Evolutionary conservation across 1,140 invertebrate species (phyloP).

Genomic region (Centruroides sculpturatus): DNA sequence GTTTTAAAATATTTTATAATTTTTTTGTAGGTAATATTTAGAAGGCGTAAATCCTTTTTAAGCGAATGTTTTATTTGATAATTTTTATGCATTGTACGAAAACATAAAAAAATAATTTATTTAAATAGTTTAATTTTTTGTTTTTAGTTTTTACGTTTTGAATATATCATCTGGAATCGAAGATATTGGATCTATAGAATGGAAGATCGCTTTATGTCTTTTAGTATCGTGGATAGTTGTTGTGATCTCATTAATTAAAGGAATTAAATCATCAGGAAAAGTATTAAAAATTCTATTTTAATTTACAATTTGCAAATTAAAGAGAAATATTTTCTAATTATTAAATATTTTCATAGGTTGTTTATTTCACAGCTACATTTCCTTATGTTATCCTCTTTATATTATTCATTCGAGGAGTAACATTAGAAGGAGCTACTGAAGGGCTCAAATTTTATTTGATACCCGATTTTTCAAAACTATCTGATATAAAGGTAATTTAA

Average conservation of each 20-base stretch:
- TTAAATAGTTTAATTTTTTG: no score
- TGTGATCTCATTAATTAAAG: conserved; percentile 39
- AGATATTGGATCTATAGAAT: conserved; percentile 47
- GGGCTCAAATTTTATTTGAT: conserved; percentile 42
- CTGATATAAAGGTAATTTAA: conserved; percentile 25
- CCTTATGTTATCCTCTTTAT: conserved; percentile 48
- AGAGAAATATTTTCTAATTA: conserved; percentile 37
- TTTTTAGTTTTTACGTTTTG: conserved; percentile 27
- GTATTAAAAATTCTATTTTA: conserved; percentile 24
- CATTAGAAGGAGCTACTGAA: conserved; percentile 39
- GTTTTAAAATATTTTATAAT: no score
- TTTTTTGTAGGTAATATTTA: no score
- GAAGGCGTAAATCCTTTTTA: conserved; percentile 17
- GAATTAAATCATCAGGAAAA: conserved; percentile 52
- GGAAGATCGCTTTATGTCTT: conserved; percentile 49
- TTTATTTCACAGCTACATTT: conserved; percentile 52
- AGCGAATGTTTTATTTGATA: neutral
- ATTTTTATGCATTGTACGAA: no score
- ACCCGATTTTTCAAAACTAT: conserved; percentile 39
- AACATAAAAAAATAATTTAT: no score
- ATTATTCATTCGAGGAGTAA: conserved; percentile 42
- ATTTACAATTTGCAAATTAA: conserved; percentile 43
- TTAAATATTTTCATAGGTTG: conserved; percentile 31
- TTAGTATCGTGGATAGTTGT: conserved; percentile 52
- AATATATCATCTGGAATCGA: conserved; percentile 40